These are phyloP conservation scores for Lordiphosa fenestrarum DNA, from an alignment of 2,888 invertebrate species.

Conservation along the genomic window DNA sequence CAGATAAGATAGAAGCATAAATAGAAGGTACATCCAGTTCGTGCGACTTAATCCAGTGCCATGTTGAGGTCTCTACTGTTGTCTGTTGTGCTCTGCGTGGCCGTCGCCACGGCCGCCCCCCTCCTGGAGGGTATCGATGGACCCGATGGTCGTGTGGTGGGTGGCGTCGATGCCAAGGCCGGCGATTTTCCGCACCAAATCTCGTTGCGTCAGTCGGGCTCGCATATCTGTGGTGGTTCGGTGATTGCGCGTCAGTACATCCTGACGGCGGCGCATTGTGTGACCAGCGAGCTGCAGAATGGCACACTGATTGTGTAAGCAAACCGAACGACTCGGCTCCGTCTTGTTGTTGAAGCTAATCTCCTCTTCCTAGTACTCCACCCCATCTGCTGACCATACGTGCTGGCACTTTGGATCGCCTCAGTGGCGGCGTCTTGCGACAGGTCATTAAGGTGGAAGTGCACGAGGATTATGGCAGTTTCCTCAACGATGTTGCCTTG, in stretches of 20 bases:
- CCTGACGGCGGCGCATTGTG: conserved; percentile 69
- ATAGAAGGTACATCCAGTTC: no score
- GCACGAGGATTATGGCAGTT: conserved; percentile 60
- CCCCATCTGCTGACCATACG: conserved; percentile 59
- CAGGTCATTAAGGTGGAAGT: conserved; percentile 54
- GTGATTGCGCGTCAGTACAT: conserved; percentile 49
- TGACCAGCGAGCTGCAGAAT: conserved; percentile 29
- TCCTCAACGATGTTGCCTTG: conserved; percentile 65
- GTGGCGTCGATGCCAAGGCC: conserved; percentile 67
- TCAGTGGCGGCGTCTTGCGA: conserved; percentile 62
- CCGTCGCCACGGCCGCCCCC: conserved; percentile 35
- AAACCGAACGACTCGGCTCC: not conserved
- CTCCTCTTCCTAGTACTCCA: conserved; percentile 25
- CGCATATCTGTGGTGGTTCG: conserved; percentile 68
- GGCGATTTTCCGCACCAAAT: conserved; percentile 78
- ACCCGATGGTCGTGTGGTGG: conserved; percentile 60
- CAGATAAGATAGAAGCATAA: no score
- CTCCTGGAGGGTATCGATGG: conserved; percentile 16
- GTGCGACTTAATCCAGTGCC: no score
- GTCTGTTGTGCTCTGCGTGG: conserved; percentile 2
- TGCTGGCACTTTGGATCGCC: conserved; percentile 68
- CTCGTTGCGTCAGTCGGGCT: conserved; percentile 56
- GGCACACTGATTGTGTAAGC: conserved; percentile 39
- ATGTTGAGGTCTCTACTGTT: conserved; percentile 7
- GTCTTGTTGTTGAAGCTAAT: not conserved